Evolutionary conservation across 1,140 invertebrate genomes (phyloP).

Genomic region (Aphelinus certus): DNA sequence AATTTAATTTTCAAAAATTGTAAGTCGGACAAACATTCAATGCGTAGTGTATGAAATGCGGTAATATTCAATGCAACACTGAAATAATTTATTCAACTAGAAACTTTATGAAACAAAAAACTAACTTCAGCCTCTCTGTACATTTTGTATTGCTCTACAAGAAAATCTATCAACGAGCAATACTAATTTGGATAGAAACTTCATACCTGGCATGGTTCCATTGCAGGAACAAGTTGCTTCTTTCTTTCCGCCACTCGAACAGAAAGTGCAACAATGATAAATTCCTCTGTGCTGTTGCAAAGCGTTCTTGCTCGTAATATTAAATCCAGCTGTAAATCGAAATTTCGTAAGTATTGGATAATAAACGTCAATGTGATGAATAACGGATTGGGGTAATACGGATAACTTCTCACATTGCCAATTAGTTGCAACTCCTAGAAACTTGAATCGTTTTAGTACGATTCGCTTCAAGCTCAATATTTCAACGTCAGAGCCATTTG

Average conservation of each 20-base stretch:
- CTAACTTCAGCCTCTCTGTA: too few relatives aligned
- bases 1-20: too few relatives aligned
- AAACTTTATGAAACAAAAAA: too few relatives aligned
- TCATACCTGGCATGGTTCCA: conserved; percentile 73
- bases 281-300: conserved; percentile 70
- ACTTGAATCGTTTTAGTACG: conserved; percentile 72
- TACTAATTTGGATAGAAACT: conserved; percentile 17
- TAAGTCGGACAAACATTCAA: too few relatives aligned
- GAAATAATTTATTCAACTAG: too few relatives aligned
- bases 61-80: too few relatives aligned
- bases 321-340: conserved; percentile 14
- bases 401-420: conserved; percentile 34
- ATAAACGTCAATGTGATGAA: too few relatives aligned
- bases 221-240: conserved; percentile 76
- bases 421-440: conserved; percentile 50
- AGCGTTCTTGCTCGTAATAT: conserved; percentile 21
- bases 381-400: too few relatives aligned
- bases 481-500: conserved; percentile 74
- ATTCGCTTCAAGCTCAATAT: conserved; percentile 72
- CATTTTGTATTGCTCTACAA: not conserved
- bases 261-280: conserved; percentile 78
- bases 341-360: not conserved
- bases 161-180: conserved; percentile 4
- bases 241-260: conserved; percentile 78
- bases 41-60: too few relatives aligned